A percentile compares a stretch with the other conserved stretches of the same genome.
Conservation (phyloP, 2,113 vertebrate genomes). For the Colistium nudipinnis region DNA sequence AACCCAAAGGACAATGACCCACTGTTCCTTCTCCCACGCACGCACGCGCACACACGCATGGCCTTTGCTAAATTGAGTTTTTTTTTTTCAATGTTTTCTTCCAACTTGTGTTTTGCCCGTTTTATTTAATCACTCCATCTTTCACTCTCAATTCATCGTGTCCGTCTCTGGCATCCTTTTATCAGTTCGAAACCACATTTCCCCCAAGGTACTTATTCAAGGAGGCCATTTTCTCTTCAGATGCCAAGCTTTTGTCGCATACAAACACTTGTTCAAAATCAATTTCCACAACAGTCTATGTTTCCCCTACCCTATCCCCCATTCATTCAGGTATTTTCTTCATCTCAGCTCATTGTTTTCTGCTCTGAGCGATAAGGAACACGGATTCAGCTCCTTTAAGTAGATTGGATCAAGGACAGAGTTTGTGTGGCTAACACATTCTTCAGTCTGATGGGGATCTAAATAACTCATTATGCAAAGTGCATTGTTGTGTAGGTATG, state of each 20-base stretch:
- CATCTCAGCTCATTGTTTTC: slow-evolving; percentile 60
- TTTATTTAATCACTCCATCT: slow-evolving; percentile 65
- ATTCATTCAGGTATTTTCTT: slow-evolving; percentile 37
- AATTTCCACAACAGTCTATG: slow-evolving; percentile 57
- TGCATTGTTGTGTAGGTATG: slow-evolving; percentile 12
- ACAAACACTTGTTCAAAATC: slow-evolving; percentile 68
- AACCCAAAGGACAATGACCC: slow-evolving; percentile 15
- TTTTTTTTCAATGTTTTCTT: slow-evolving; percentile 36
- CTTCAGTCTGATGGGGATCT: slow-evolving; percentile 38
- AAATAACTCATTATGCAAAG: slow-evolving; percentile 45
- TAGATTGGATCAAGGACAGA: slow-evolving; percentile 36
- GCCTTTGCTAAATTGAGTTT: slow-evolving; percentile 25
- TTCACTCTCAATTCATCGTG: slow-evolving; percentile 40
- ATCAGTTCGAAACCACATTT: slow-evolving; percentile 67
- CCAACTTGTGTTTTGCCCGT: slow-evolving; percentile 28
- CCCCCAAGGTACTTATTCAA: slow-evolving; percentile 55
- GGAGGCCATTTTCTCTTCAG: slow-evolving; percentile 52
- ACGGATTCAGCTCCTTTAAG: slow-evolving; percentile 49
- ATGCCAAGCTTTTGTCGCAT: slow-evolving; percentile 60
- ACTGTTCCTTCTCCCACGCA: slow-evolving; percentile 41
- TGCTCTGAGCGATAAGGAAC: slow-evolving; percentile 56
- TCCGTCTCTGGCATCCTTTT: slow-evolving; percentile 53
- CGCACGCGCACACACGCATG: no score
- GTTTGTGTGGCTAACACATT: slow-evolving; percentile 29
- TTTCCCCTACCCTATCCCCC: slow-evolving; percentile 4